Evolutionary conservation across 1,140 invertebrate species (phyloP).

Genomic region (Drosophila miranda): DNA sequence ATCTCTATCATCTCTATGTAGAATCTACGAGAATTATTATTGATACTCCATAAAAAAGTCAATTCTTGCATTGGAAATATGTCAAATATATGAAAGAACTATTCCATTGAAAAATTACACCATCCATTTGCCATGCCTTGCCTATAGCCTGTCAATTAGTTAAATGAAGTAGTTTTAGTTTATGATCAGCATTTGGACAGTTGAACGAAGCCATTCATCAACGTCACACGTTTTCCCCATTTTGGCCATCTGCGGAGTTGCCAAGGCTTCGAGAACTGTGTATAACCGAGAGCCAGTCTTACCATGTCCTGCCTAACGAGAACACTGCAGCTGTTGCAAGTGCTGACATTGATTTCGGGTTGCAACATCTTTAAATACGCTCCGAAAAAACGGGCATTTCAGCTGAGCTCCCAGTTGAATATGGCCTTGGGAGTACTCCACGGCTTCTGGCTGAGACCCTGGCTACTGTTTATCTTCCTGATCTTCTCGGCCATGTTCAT

Average conservation of each 20-base stretch:
- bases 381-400: slow-evolving; percentile 14
- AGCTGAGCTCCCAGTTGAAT: slow-evolving; percentile 2
- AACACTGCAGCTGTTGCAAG: slow-evolving; percentile 37
- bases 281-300: slow-evolving; percentile 32
- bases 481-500: neutral
- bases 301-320: slow-evolving; percentile 55
- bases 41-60: too few relatives aligned
- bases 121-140: too few relatives aligned
- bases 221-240: slow-evolving; percentile 14
- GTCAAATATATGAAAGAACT: too few relatives aligned
- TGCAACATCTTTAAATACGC: slow-evolving; percentile 51
- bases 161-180: slow-evolving; percentile 37
- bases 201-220: slow-evolving; percentile 44
- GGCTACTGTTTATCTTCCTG: neutral
- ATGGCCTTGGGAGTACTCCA: slow-evolving; percentile 31
- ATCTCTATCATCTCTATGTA: too few relatives aligned
- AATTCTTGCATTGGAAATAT: too few relatives aligned
- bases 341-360: slow-evolving; percentile 42
- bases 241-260: slow-evolving; percentile 27
- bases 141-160: neutral
- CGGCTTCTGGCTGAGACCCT: slow-evolving; percentile 45
- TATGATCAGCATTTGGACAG: slow-evolving; percentile 42
- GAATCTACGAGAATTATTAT: too few relatives aligned
- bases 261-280: neutral
- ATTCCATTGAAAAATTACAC: too few relatives aligned